Conservation (phyloP, 2,888 invertebrate genomes). For the Oscheius sp. region DNA sequence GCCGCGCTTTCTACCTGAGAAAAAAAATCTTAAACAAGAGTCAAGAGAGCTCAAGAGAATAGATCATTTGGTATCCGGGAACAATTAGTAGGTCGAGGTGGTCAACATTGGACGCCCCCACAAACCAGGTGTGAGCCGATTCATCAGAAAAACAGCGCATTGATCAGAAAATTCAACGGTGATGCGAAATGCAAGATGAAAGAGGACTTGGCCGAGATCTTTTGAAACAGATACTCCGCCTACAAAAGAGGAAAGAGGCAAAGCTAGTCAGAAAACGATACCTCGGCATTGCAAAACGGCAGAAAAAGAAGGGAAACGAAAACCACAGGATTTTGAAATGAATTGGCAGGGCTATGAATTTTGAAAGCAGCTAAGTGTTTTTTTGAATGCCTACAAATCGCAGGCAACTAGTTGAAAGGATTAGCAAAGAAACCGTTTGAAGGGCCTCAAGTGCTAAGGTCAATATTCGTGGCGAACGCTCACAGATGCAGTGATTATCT, state of each 20-base stretch:
- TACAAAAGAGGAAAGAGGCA: background rate
- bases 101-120: constrained; percentile 26
- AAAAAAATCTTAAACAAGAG: background rate
- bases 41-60: constrained; percentile 19
- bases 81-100: background rate
- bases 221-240: background rate
- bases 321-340: no score
- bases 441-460: constrained; percentile 20
- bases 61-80: background rate
- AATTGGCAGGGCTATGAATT: no score
- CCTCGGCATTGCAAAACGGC: background rate
- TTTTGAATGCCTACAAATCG: no score
- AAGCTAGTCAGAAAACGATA: background rate
- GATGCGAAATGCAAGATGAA: no score
- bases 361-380: no score
- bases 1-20: constrained; percentile 68
- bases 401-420: constrained; percentile 19
- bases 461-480: background rate
- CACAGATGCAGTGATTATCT: background rate
- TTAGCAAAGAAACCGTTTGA: constrained; percentile 29
- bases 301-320: no score
- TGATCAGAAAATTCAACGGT: no score
- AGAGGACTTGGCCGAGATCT: no score
- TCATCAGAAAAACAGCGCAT: constrained; percentile 17
- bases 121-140: constrained; percentile 28